Evolutionary conservation across 2,888 invertebrate species (phyloP).

Genomic region (Tetanocera ferruginea): DNA sequence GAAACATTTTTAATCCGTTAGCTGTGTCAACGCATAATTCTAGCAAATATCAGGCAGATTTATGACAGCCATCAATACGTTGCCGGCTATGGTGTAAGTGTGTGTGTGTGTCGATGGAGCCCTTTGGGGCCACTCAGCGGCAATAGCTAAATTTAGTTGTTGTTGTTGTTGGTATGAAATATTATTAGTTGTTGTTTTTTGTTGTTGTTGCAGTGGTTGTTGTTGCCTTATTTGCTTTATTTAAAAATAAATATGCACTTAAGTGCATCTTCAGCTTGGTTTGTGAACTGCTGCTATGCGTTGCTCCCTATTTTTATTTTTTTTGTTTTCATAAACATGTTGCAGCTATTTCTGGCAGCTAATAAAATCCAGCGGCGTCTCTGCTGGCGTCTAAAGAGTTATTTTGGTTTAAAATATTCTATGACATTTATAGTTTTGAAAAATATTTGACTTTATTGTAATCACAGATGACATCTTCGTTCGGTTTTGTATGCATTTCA

Average conservation of each 20-base stretch:
- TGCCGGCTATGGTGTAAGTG: not conserved
- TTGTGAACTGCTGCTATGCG: not conserved
- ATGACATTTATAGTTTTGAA: conserved; percentile 4
- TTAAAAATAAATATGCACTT: conserved; percentile 37
- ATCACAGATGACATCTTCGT: not conserved
- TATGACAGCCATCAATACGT: conserved; percentile 51
- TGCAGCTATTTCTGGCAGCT: conserved; percentile 6
- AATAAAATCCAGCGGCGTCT: conserved; percentile 2
- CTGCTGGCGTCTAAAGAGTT: conserved; percentile 17
- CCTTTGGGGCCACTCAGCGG: not conserved
- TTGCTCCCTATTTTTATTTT: not conserved
- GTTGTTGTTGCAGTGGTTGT: not conserved
- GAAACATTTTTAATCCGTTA: conserved; percentile 47
- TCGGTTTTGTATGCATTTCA: not conserved
- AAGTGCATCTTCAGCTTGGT: conserved; percentile 22
- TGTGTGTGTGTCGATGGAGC: not conserved
- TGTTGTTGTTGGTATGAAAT: not conserved
- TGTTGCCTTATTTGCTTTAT: conserved; percentile 17
- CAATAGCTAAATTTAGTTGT: conserved; percentile 18
- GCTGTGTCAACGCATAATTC: conserved; percentile 57
- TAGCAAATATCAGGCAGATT: conserved; percentile 41
- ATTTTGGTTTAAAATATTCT: not conserved
- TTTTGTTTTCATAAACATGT: not conserved
- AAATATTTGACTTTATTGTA: not conserved
- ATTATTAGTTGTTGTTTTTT: not conserved